These are phyloP conservation scores for Acipenser ruthenus DNA, from an alignment of 2,797 vertebrate genomes.

Conservation along the genomic window DNA sequence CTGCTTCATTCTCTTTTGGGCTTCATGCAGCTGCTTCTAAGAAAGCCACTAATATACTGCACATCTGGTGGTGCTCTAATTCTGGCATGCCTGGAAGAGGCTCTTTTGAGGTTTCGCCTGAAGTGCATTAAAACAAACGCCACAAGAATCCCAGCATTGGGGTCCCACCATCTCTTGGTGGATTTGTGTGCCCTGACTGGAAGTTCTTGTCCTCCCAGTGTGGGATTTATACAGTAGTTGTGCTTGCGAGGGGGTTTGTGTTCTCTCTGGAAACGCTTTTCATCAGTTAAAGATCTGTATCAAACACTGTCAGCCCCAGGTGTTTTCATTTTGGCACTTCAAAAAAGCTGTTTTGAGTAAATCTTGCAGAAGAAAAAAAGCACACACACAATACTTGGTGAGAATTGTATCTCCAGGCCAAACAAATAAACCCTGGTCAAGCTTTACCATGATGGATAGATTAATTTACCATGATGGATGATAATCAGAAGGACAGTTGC, in stretches of 20 bases:
- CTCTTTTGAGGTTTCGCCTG: slow-evolving; percentile 43
- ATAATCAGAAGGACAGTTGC: no score
- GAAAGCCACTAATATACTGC: slow-evolving; percentile 24
- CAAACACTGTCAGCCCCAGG: slow-evolving; percentile 42
- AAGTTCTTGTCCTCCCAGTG: slow-evolving; percentile 32
- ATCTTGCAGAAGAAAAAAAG: slow-evolving; percentile 33
- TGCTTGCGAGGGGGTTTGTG: neutral
- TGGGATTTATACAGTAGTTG: slow-evolving; percentile 20
- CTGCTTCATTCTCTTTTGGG: slow-evolving; percentile 8
- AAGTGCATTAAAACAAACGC: slow-evolving; percentile 40
- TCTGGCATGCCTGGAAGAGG: slow-evolving; percentile 4
- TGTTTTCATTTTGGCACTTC: slow-evolving; percentile 48
- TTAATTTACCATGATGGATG: slow-evolving; percentile 17
- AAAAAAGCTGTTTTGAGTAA: slow-evolving; percentile 42
- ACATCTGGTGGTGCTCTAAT: slow-evolving; percentile 33
- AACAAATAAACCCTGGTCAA: slow-evolving; percentile 27
- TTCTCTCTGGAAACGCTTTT: slow-evolving; percentile 6
- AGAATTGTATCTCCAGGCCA: slow-evolving; percentile 38
- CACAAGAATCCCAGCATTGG: slow-evolving; percentile 32
- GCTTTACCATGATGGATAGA: slow-evolving; percentile 18
- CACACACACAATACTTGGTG: slow-evolving; percentile 23
- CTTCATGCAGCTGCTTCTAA: slow-evolving; percentile 15
- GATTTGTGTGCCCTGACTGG: slow-evolving; percentile 37
- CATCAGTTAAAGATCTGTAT: slow-evolving; percentile 41
- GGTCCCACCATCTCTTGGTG: slow-evolving; percentile 38